Base-by-base conservation (phyloP, 37 sponge, comb jelly and placozoan species). In the Ephydatia muelleri region DNA sequence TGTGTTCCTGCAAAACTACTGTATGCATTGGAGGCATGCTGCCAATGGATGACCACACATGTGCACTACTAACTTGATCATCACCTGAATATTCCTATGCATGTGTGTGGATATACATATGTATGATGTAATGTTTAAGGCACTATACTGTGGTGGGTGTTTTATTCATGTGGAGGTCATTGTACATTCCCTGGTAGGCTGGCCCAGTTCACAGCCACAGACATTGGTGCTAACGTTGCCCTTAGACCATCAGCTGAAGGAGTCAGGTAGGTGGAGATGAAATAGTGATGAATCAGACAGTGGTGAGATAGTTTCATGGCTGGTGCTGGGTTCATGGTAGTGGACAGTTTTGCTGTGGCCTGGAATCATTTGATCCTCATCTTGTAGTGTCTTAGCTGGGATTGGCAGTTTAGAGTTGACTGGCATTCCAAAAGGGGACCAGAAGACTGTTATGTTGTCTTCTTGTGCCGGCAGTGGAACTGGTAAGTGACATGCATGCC, bases 341-440 rank as follows among this genome's bases (percentile, higher is more conserved):
- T n/a, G n/a, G n/a, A n/a, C n/a, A 21, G 57, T 13, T 19, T 43
- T 43, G 8, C 8, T 43, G 6, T 43, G 47, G 6, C 8, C 8
- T 43, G 8, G 16, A 19, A 11, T 16, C 16, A 57, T 57, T 1
- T 57, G 1, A 16, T 57, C 16, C 19, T 57, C 16, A 11, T 16
- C 9, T 57, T 57, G 9, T 11, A 57, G 57, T 11, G 57, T 57
- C 16, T 57, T 21, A 57, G 57, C 57, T 57, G 75, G 82, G 8
- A 82, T 90, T 23, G 78, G 67, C 67, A 75, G 78, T 34, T 38
- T 85, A 38, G 68, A 65, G 49, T 77, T 85, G 82, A 37, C 28
- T 26, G 91, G 91, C 11, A 25, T 90, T 21, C 91, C 91, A 31
- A 69, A 69, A 21, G 57, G 57, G 9, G 57, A 57, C 57, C 57